Percentiles rank a stretch among this genome's conserved stretches.
Conservation (phyloP, 2,888 invertebrate genomes). For the Sesamia inferens region DNA sequence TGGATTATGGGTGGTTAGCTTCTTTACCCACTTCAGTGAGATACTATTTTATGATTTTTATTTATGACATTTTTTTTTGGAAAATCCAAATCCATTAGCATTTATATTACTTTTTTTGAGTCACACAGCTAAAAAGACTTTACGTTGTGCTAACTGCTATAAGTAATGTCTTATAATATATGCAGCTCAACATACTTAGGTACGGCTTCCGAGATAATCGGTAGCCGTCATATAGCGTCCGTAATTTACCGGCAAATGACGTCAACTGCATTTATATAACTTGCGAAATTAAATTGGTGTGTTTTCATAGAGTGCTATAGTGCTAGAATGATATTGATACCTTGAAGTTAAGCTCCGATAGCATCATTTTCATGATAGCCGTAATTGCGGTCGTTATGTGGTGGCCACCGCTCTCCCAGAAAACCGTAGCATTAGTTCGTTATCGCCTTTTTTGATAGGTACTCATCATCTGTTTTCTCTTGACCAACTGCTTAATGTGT, state of each 20-base stretch:
- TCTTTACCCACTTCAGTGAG: background rate
- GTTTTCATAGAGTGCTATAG: no score
- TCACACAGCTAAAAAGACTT: background rate
- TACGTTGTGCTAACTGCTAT: background rate
- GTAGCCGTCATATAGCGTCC: background rate
- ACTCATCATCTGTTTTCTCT: no score
- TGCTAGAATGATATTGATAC: background rate
- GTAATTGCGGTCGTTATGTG: background rate
- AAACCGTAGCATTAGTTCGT: background rate
- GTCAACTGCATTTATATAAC: background rate
- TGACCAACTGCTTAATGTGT: no score
- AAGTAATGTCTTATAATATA: background rate
- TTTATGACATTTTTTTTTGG: slow-evolving; percentile 20
- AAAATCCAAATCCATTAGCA: background rate
- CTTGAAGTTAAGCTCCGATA: background rate
- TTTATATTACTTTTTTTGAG: background rate
- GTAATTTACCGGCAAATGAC: background rate
- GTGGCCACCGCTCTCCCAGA: background rate
- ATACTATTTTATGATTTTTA: slow-evolving; percentile 16
- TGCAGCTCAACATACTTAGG: no score
- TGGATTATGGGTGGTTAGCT: no score
- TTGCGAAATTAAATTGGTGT: no score
- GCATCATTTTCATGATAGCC: background rate
- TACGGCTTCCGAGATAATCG: background rate
- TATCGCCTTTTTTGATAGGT: background rate